These are phyloP conservation scores for Drosophila jambulina DNA, from an alignment of 1,140 invertebrate species.

Conservation along the genomic window DNA sequence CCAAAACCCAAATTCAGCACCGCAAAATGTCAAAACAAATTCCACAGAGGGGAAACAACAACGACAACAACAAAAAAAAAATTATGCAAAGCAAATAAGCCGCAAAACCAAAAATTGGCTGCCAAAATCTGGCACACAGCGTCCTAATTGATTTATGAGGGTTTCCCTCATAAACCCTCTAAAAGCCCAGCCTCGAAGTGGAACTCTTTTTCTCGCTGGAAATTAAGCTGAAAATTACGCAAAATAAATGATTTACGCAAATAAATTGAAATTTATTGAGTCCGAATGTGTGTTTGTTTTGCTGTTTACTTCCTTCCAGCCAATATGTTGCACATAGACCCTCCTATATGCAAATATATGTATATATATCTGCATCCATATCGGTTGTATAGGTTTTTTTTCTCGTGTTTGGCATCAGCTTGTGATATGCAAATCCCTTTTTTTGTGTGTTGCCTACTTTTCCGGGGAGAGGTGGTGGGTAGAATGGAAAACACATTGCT, in stretches of 20 bases:
- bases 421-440: slow-evolving; percentile 75
- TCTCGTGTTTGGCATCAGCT: slow-evolving; percentile 62
- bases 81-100: slow-evolving; percentile 62
- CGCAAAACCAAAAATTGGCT: slow-evolving; percentile 83
- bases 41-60: slow-evolving; percentile 27
- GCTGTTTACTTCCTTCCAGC: slow-evolving; percentile 27
- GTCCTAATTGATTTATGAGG: slow-evolving; percentile 81
- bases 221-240: slow-evolving; percentile 83
- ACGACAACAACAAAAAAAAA: slow-evolving; percentile 27
- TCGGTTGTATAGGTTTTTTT: slow-evolving; percentile 28
- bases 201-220: slow-evolving; percentile 51
- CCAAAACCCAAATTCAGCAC: slow-evolving; percentile 52
- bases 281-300: slow-evolving; percentile 55
- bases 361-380: slow-evolving; percentile 9
- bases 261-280: slow-evolving; percentile 84
- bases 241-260: slow-evolving; percentile 83
- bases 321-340: slow-evolving; percentile 38
- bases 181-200: slow-evolving; percentile 7
- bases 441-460: slow-evolving; percentile 70
- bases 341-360: slow-evolving; percentile 9
- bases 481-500: slow-evolving; percentile 65
- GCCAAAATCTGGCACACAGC: slow-evolving; percentile 69
- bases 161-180: slow-evolving; percentile 52
- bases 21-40: slow-evolving; percentile 63
- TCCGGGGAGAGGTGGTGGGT: slow-evolving; percentile 49